Evolutionary conservation across 2,888 invertebrate genomes (phyloP).

Genomic region (Chydorus sphaericus): DNA sequence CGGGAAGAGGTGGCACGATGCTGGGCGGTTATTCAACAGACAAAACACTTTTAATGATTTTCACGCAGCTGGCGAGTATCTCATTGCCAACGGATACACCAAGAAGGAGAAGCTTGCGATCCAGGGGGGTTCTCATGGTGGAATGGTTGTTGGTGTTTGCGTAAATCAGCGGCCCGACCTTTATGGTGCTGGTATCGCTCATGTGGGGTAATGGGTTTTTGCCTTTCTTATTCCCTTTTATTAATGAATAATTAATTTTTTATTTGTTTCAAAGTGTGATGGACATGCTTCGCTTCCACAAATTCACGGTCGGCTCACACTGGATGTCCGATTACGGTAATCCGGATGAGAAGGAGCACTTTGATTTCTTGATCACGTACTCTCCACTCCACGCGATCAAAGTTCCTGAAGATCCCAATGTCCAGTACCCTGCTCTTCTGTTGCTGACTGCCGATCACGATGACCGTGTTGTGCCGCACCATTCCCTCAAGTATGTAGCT

Average conservation of each 20-base stretch:
- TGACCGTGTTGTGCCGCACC: conserved; percentile 93
- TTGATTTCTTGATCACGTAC: conserved; percentile 66
- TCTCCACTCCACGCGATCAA: conserved; percentile 88
- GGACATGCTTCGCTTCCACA: conserved; percentile 95
- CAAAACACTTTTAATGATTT: conserved; percentile 98
- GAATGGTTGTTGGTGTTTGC: conserved; percentile 85
- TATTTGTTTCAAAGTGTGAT: conserved; percentile 50
- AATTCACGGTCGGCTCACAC: conserved; percentile 93
- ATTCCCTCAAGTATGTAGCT: conserved; percentile 89
- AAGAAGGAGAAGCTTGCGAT: conserved; percentile 56
- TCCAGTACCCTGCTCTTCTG: conserved; percentile 78
- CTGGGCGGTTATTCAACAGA: conserved; percentile 75
- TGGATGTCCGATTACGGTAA: conserved; percentile 95
- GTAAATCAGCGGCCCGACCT: conserved; percentile 89
- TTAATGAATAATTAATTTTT: not conserved
- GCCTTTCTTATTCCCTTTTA: not conserved
- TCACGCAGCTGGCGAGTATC: conserved; percentile 76
- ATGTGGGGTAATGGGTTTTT: conserved; percentile 66
- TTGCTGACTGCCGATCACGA: conserved; percentile 96
- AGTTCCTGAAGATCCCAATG: conserved; percentile 36
- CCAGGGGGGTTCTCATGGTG: conserved; percentile 95
- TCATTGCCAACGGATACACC: conserved; percentile 68
- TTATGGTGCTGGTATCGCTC: conserved; percentile 80
- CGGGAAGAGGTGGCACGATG: conserved; percentile 94
- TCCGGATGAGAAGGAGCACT: conserved; percentile 72